Base-by-base conservation (phyloP, 2,888 invertebrate species). In the Drosophila robusta region DNA sequence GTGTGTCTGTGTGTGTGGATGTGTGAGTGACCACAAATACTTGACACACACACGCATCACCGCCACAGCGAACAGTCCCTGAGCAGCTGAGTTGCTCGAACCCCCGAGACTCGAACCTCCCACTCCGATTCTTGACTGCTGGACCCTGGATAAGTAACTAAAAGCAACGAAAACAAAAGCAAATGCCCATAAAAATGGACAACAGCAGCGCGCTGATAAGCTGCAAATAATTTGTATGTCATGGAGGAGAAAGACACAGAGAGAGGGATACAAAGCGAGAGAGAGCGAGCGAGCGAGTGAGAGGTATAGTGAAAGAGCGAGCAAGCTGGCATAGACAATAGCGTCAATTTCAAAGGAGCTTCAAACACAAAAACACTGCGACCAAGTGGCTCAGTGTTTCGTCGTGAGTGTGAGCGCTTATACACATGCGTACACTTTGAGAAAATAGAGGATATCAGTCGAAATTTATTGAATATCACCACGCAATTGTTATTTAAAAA, bases 101-200 rank as follows among this genome's bases (percentile, higher is more conserved):
- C 12, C 39, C 16, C 42, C 32, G n/a, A n/a, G n/a, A n/a, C 36
- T 54, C 52, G 47, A 39, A 39, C 12, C 39, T 22, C 42, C 32
- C 18, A 11, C 47, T n/a, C 44, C 36, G 26, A 18, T 11, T 16
- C 42, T 47, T 55, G 72, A 34, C 49, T 36, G 26, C 42, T 47
- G 26, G 45, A 29, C 44, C 52, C 46, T 8, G 41, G 36, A 49
- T 39, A 75, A 83, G 89, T 87, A 82, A 81, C 89, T 87, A 81
- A 89, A 88, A 72, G 64, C 80, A 80, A 80, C 67, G 57, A 78
- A 82, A 86, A 87, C 80, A 86, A 78, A 83, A 87, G 65, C 75
- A 78, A 87, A 86, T 80, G 70, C 58, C 77, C 87, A 85, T 89
- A 89, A 89, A 83, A 85, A 86, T 88, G 89, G 89, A 83, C 89